Conservation (phyloP, 2,113 vertebrate species). For the Lucifuga dentata region DNA sequence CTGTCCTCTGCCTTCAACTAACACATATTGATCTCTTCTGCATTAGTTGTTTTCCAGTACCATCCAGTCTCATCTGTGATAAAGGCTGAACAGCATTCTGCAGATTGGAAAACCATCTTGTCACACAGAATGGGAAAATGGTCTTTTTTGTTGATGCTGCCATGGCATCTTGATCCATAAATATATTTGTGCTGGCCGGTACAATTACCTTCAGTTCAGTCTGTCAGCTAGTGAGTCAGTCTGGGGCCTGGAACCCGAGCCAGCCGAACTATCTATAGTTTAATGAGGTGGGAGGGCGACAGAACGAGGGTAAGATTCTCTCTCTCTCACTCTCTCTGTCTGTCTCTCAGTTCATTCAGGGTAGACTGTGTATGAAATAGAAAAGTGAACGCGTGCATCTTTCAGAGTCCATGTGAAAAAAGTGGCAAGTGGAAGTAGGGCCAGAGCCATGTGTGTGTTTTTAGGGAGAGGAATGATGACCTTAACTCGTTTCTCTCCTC, state of each 20-base stretch:
- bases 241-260: conserved; percentile 72
- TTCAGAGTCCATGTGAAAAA: conserved; percentile 3
- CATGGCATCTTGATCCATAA: no score
- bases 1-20: no score
- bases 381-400: conserved; percentile 4
- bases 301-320: conserved; percentile 25
- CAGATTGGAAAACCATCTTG: no score
- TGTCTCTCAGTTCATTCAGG: conserved; percentile 35
- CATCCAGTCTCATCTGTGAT: not conserved
- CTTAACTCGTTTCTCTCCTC: conserved; percentile 67
- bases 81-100: not conserved
- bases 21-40: no score
- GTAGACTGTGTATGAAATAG: not conserved
- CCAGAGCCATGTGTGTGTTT: conserved; percentile 19
- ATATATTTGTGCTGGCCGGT: no score
- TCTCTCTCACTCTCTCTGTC: conserved; percentile 16
- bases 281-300: conserved; percentile 71
- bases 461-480: conserved; percentile 54
- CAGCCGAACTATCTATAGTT: conserved; percentile 80
- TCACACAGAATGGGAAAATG: no score
- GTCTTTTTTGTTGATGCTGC: no score
- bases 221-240: conserved; percentile 50
- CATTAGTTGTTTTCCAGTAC: no score
- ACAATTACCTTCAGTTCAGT: not conserved
- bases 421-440: conserved; percentile 34